These are phyloP conservation scores for Lepilemur ruficaudatus DNA, from an alignment of 2,797 vertebrate genomes.

Conservation along the genomic window DNA sequence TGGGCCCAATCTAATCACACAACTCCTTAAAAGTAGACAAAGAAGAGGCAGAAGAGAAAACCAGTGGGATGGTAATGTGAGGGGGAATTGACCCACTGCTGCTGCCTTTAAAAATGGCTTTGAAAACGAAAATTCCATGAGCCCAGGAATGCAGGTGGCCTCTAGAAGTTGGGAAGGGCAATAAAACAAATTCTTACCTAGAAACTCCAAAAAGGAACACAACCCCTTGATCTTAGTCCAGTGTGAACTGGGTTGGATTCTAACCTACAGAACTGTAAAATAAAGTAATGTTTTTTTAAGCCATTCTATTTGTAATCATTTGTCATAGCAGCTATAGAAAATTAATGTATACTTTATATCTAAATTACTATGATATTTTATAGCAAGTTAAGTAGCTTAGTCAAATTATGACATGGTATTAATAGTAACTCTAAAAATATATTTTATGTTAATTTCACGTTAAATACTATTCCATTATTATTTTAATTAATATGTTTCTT, in stretches of 20 bases:
- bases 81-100: neutral
- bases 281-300: neutral
- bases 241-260: neutral
- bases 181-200: neutral
- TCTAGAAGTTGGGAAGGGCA: neutral
- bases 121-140: neutral
- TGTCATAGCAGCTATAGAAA: neutral
- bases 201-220: neutral
- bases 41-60: neutral
- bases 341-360: neutral
- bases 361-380: neutral
- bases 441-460: neutral
- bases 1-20: neutral
- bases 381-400: neutral
- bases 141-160: neutral
- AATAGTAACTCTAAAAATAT: neutral
- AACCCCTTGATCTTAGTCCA: neutral
- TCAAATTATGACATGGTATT: neutral
- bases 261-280: neutral
- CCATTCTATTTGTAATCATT: neutral
- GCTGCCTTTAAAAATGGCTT: neutral
- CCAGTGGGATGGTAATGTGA: neutral
- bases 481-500: constrained; percentile 31
- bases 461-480: neutral
- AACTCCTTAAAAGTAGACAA: neutral